These are phyloP conservation scores for Poecilus cupreus DNA, from an alignment of 2,888 invertebrate genomes.

Conservation along the genomic window DNA sequence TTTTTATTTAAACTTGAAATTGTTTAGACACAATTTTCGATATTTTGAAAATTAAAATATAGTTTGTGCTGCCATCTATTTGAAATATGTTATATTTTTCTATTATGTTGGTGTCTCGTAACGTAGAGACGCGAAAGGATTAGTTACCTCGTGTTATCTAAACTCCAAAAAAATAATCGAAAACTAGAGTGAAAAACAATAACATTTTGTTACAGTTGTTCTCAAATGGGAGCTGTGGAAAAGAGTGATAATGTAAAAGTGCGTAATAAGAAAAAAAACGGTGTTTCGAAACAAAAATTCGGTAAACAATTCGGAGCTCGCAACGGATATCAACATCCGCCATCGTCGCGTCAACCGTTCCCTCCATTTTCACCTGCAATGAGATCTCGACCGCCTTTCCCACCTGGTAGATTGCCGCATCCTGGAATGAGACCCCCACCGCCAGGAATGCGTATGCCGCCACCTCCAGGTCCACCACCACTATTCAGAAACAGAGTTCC, in stretches of 20 bases:
- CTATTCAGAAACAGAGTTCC: conserved; percentile 62
- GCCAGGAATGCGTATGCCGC: conserved; percentile 61
- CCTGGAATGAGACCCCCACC: conserved; percentile 63
- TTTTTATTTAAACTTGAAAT: too few species aligned
- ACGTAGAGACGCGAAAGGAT: background rate
- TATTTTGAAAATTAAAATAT: background rate
- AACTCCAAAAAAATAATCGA: conserved; percentile 31
- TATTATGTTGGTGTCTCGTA: background rate
- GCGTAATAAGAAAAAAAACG: conserved; percentile 59
- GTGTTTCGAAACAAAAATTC: conserved; percentile 61
- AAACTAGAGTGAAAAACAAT: conserved; percentile 20
- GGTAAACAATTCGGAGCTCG: conserved; percentile 64
- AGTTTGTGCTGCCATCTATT: conserved; percentile 17
- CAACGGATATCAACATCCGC: conserved; percentile 63
- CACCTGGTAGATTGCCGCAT: conserved; percentile 63
- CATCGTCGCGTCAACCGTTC: conserved; percentile 65
- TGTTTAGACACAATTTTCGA: too few species aligned
- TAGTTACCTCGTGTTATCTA: conserved; percentile 7
- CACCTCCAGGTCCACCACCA: conserved; percentile 62
- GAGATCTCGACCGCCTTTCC: conserved; percentile 66
- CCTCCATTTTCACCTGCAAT: conserved; percentile 64
- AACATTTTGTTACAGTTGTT: background rate
- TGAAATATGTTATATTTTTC: background rate
- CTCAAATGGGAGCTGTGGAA: conserved; percentile 63
- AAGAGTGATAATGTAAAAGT: conserved; percentile 59